Evolutionary conservation across 2,113 vertebrate genomes (phyloP), one percentile per base, ranked within the genome.

Genomic region (Callorhinus ursinus): DNA sequence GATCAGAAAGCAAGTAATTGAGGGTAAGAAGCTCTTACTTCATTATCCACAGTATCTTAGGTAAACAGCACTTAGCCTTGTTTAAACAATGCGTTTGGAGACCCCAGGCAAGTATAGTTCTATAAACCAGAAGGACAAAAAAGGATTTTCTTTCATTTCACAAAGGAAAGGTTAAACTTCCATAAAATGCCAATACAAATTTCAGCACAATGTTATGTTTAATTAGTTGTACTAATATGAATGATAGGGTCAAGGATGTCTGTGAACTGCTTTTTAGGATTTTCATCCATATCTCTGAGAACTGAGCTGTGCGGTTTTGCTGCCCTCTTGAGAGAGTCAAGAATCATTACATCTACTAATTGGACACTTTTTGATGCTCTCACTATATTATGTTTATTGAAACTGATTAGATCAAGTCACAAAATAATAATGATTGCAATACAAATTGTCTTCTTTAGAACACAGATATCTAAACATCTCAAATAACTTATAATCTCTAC

Each of bases 281-380:
- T 90, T 86, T 83, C 57, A 53, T 74, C 7, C 5, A 9, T 14
- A 51, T 0, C 46, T 74, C 59, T n/a, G 15, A 74, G 65, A 67
- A 81, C n/a, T 12, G 61, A 97, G 94, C 7, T 67, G 53, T 85
- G 95, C 69, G 0, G 90, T 77, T 98, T 95, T 98, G 97, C 98
- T 98, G 98, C 97, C 98, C 98, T 97, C 98, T 98, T 91, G 92
- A 96, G 98, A 74, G 3, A 96, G 0, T 49, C 2, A 24, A 11
- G 13, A 59, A 28, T 36, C 33, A 76, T 39, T 65, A 71, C 55
- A 65, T 46, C 61, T 67, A 76, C 33, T 55, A 57, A 93, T 11
- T 81, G 36, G 2, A 33, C 1, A 69, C n/a, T 87, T 77, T 16
- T 18, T 33, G 7, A 59, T 21, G 2, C 61, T 84, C 39, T 59